These are phyloP conservation scores for Brachionus koreanus DNA, from an alignment of 1,140 invertebrate genomes.

Conservation along the genomic window DNA sequence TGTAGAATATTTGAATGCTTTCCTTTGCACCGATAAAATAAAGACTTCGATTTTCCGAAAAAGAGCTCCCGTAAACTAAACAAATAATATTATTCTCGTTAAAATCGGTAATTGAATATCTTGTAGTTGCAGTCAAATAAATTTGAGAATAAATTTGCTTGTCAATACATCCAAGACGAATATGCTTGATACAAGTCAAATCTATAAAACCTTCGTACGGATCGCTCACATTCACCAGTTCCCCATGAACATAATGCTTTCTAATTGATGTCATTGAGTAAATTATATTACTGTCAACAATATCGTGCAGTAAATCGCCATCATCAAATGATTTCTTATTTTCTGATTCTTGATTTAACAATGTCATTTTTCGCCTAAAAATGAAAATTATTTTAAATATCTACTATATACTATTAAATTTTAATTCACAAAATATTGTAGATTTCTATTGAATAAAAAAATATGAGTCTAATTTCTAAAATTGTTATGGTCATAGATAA, in stretches of 20 bases:
- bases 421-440: too few species aligned
- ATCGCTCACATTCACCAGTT: conserved; percentile 14
- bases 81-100: conserved; percentile 9
- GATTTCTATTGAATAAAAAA: too few species aligned
- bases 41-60: conserved; percentile 74
- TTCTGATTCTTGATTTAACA: background rate
- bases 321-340: conserved; percentile 21
- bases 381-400: too few species aligned
- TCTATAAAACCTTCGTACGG: conserved; percentile 38
- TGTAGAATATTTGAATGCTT: conserved; percentile 3
- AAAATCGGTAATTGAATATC: conserved; percentile 18
- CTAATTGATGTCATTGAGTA: conserved; percentile 1
- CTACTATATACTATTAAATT: too few species aligned
- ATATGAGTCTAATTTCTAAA: too few species aligned
- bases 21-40: conserved; percentile 31
- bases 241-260: conserved; percentile 21
- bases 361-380: conserved; percentile 21
- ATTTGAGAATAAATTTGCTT: background rate
- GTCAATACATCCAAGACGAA: conserved; percentile 27
- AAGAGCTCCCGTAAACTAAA: conserved; percentile 58
- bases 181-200: conserved; percentile 31
- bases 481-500: too few species aligned
- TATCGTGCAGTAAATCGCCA: conserved; percentile 5
- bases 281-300: background rate
- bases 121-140: background rate